Conservation (phyloP, 2,113 vertebrate genomes). For the Rhinolophus ferrumequinum region DNA sequence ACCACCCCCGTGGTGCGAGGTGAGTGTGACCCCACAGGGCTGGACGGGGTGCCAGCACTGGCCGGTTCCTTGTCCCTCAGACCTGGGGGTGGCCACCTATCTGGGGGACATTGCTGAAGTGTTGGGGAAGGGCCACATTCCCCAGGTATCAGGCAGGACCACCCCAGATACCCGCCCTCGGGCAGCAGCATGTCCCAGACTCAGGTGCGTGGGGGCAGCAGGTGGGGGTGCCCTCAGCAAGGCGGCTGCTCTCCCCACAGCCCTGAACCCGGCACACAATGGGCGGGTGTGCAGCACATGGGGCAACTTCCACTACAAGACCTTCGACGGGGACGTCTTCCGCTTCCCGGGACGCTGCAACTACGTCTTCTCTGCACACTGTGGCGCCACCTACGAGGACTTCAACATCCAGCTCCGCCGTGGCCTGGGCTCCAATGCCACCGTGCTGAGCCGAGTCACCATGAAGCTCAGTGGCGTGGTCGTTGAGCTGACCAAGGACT, state of each 20-base stretch:
- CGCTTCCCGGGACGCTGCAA: slow-evolving; percentile 91
- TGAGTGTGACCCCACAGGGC: neutral
- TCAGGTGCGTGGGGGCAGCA: accelerated
- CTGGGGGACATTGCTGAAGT: accelerated
- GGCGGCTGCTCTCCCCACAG: slow-evolving; percentile 72
- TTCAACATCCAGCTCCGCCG: slow-evolving; percentile 93
- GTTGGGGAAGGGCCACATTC: neutral
- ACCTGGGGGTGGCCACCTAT: accelerated
- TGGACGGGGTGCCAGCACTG: accelerated
- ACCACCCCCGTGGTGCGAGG: neutral
- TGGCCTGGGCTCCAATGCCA: slow-evolving; percentile 44
- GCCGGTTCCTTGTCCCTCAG: neutral
- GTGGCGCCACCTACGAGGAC: slow-evolving; percentile 87
- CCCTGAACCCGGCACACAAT: slow-evolving; percentile 85
- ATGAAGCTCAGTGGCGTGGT: slow-evolving; percentile 89
- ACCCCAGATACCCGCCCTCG: accelerated
- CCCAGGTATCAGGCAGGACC: neutral
- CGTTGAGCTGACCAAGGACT: slow-evolving; percentile 84
- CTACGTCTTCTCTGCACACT: slow-evolving; percentile 89
- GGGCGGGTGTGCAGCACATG: slow-evolving; percentile 93
- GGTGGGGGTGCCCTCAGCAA: neutral
- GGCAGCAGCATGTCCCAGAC: accelerated
- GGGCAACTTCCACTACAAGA: slow-evolving; percentile 94
- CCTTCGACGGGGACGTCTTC: slow-evolving; percentile 92
- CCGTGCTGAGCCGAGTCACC: slow-evolving; percentile 80